Evolutionary conservation across 2,797 vertebrate genomes (phyloP), one percentile per base, ranked within the genome.

Genomic region (Enteromius trimaculatus): DNA sequence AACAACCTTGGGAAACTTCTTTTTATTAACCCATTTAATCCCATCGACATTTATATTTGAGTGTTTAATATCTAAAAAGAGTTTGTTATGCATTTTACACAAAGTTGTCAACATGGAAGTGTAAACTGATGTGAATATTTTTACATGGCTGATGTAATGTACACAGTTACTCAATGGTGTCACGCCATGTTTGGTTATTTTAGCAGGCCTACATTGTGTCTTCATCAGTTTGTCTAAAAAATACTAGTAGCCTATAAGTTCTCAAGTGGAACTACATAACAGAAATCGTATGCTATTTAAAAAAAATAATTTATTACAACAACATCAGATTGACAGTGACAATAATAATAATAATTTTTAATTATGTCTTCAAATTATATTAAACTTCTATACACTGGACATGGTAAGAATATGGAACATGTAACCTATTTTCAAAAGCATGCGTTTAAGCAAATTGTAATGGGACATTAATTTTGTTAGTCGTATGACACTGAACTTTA

Each of bases 1-100:
- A 86, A 88, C 87, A 88, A 86, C 62, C 78, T 71, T 62, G 64
- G 39, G n/a, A 79, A 71, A 53, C 55, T 19, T 53, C 3, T 78
- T 77, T 64, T 65, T 78, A 49, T 49, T 78, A 78, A 78, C 76
- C 76, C 76, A 53, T 78, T 49, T 65, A 49, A 77, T 77, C 55
- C 34, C 55, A 44, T 21, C 47, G 44, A 53, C 29, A 17, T 79
- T 37, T 31, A 21, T 6, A 19, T 19, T 21, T 55, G 3, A 14
- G 29, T 53, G 8, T 14, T 8, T n/a, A 53, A 1, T 0, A 49
- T 14, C 29, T 31, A 31, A 49, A 53, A 55, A 16, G 19, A 37
- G 49, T 16, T 55, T 11, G 29, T 21, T 19, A 55, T 37, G 49
- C 53, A 1, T 55, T 55, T 37, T 37, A 55, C 11, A 64, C 29